Conservation (phyloP, 2,113 vertebrate genomes). For the Scophthalmus maximus region DNA sequence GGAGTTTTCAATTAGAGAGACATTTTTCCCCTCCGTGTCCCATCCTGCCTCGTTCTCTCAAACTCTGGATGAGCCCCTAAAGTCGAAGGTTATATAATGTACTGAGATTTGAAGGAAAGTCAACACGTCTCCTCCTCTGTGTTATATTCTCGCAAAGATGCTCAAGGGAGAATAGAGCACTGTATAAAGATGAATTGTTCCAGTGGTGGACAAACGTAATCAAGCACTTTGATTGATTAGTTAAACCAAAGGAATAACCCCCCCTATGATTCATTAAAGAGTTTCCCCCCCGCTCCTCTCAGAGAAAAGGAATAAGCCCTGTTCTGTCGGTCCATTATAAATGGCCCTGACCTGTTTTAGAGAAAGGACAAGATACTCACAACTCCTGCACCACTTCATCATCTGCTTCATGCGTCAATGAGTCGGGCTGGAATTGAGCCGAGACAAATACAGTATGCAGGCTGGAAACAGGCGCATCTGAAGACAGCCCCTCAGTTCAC, state of each 20-base stretch:
- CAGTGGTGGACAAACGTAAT: slow-evolving; percentile 12
- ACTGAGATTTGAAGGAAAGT: slow-evolving; percentile 1
- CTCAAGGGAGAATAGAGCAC: neutral
- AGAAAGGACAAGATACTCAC: slow-evolving; percentile 52
- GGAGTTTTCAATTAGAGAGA: slow-evolving; percentile 55
- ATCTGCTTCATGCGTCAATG: slow-evolving; percentile 49
- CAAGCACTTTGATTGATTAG: slow-evolving; percentile 36
- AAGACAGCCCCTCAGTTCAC: slow-evolving; percentile 7
- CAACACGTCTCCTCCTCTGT: neutral
- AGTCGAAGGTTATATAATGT: slow-evolving; percentile 2
- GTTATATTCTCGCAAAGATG: neutral
- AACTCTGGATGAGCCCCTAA: neutral
- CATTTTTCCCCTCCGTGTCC: slow-evolving; percentile 29
- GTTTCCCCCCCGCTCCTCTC: slow-evolving; percentile 20
- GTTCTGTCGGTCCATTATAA: slow-evolving; percentile 54
- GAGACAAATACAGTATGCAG: slow-evolving; percentile 30
- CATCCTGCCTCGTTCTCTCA: slow-evolving; percentile 12
- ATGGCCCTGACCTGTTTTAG: slow-evolving; percentile 68
- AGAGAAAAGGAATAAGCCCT: slow-evolving; percentile 15
- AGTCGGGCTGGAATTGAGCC: slow-evolving; percentile 13
- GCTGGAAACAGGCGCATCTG: slow-evolving; percentile 17
- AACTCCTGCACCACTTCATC: slow-evolving; percentile 64
- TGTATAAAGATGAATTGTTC: slow-evolving; percentile 43
- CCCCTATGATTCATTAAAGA: slow-evolving; percentile 38
- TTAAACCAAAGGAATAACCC: slow-evolving; percentile 1